Evolutionary conservation across 2,797 vertebrate species (phyloP).

Genomic region (Ara ararauna): DNA sequence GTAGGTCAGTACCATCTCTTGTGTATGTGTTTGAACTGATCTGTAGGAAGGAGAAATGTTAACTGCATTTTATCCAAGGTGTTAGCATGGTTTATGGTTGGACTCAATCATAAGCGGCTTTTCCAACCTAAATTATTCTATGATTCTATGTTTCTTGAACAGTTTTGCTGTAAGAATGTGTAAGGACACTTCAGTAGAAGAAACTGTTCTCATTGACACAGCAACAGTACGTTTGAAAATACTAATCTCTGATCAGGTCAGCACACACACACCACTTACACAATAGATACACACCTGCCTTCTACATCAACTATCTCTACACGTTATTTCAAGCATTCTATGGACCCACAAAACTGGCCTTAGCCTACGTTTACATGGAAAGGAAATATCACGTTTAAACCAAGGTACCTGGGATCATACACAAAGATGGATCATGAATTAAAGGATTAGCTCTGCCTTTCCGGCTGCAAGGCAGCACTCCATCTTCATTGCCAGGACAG

Average conservation of each 20-base stretch:
- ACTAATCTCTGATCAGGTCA: neutral
- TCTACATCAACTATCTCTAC: neutral
- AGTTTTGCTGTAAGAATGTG: neutral
- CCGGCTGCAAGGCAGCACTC: neutral
- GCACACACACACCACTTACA: neutral
- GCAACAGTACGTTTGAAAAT: neutral
- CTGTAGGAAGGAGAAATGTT: neutral
- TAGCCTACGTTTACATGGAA: neutral
- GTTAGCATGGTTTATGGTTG: neutral
- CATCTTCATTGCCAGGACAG: slow-evolving; percentile 28
- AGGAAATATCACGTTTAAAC: neutral
- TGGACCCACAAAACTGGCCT: neutral
- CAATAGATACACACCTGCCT: accelerated
- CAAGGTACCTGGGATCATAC: neutral
- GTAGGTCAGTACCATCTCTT: neutral
- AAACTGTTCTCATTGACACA: neutral
- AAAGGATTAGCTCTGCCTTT: neutral
- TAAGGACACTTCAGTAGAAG: neutral
- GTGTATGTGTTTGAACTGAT: neutral
- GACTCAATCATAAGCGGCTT: neutral
- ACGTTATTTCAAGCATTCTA: neutral
- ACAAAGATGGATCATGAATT: neutral
- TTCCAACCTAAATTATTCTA: neutral
- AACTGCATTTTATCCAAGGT: neutral
- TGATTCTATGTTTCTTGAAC: neutral